phyloP scores from a whole-genome alignment of 2,888 invertebrate genomes.

The Arenicola marina region DNA sequence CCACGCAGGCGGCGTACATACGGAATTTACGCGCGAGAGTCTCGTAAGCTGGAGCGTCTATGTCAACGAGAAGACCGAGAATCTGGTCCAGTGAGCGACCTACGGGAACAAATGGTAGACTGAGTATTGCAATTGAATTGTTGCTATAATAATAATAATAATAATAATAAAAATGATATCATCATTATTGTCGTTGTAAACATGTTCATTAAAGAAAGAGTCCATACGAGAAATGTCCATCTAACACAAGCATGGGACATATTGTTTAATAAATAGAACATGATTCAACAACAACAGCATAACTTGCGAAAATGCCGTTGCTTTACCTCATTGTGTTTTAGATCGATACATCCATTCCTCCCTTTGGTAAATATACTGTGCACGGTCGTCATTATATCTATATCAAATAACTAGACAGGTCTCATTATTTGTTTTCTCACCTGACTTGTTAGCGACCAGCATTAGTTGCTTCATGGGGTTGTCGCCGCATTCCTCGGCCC shows the following conservation, averaged over 20 bases:
- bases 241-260: too few species aligned
- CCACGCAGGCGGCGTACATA: conserved; percentile 31
- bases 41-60: conserved; percentile 27
- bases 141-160: neutral
- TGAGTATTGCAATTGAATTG: too few species aligned
- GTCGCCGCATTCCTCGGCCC: conserved; percentile 24
- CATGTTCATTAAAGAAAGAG: too few species aligned
- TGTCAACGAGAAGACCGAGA: conserved; percentile 20
- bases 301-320: too few species aligned
- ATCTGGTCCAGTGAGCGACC: conserved; percentile 22
- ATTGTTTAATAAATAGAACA: too few species aligned
- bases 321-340: too few species aligned
- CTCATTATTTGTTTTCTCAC: conserved; percentile 4
- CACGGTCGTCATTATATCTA: neutral
- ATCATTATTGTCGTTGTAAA: neutral
- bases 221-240: too few species aligned
- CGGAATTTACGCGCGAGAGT: conserved; percentile 23
- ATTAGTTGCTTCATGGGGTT: conserved; percentile 29
- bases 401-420: neutral
- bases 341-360: neutral
- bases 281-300: too few species aligned
- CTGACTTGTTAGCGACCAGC: conserved; percentile 25
- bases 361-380: neutral
- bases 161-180: neutral
- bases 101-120: too few species aligned